A percentile compares a stretch with the other conserved stretches of the same genome.
phyloP scores from a whole-genome alignment of 2,113 vertebrate genomes.

The Gymnobelideus leadbeateri region DNA sequence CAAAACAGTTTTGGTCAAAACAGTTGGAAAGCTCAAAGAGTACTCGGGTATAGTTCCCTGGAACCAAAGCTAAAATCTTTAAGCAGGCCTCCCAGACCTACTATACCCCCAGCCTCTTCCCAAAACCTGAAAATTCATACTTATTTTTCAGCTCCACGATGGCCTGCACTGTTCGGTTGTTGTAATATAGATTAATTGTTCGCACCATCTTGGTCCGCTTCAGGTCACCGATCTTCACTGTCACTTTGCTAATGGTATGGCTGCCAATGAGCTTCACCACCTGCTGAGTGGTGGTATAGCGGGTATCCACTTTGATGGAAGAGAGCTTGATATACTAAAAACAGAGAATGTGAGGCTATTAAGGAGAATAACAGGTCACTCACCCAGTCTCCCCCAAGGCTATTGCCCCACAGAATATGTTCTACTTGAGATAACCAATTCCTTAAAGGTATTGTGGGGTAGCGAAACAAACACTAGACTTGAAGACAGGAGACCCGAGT shows the following conservation, averaged over 20 bases:
- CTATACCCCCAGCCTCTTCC: not conserved
- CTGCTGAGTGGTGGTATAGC: slow-evolving; percentile 99
- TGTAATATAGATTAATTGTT: slow-evolving; percentile 98
- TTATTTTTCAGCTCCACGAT: slow-evolving; percentile 99
- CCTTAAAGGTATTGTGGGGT: not conserved
- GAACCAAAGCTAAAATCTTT: not conserved
- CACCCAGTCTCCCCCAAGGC: not conserved
- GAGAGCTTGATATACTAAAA: slow-evolving; percentile 97
- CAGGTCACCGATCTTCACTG: slow-evolving; percentile 97
- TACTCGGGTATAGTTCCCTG: not conserved
- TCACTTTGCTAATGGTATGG: slow-evolving; percentile 99
- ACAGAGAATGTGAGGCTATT: not conserved
- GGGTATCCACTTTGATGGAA: slow-evolving; percentile 99
- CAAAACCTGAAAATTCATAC: slow-evolving; percentile 79
- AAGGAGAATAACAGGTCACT: not conserved
- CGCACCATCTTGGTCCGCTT: slow-evolving; percentile 99
- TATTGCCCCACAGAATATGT: not conserved
- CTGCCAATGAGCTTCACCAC: slow-evolving; percentile 99
- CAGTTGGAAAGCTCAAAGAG: not conserved
- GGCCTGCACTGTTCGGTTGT: slow-evolving; percentile 98
- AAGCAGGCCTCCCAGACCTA: not conserved
- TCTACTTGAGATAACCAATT: not conserved
- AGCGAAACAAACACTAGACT: not conserved
- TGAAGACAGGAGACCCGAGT: not conserved
- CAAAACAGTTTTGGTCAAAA: not conserved